phyloP scores from a whole-genome alignment of 2,888 invertebrate species.

The Pteria penguin region DNA sequence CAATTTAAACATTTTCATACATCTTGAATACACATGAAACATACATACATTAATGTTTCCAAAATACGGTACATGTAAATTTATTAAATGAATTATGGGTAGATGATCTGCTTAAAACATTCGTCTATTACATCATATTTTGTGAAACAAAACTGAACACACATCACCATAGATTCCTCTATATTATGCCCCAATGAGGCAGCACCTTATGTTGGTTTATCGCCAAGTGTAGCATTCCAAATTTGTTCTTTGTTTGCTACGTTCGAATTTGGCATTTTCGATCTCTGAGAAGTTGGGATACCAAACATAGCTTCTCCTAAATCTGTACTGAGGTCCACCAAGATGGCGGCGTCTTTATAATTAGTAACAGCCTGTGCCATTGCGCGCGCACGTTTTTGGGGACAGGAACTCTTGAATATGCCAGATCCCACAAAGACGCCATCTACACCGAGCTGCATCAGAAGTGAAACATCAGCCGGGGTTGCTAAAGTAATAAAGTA shows the following conservation, averaged over 20 bases:
- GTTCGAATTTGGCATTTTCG: slow-evolving; percentile 4
- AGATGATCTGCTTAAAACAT: no score
- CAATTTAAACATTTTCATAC: no score
- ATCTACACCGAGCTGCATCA: slow-evolving; percentile 79
- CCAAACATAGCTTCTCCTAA: slow-evolving; percentile 76
- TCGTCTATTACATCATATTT: no score
- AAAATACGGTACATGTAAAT: no score
- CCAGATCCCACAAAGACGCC: slow-evolving; percentile 78
- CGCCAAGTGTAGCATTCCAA: slow-evolving; percentile 62
- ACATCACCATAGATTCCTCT: no score
- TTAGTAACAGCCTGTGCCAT: slow-evolving; percentile 78
- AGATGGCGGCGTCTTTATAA: slow-evolving; percentile 71
- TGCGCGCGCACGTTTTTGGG: slow-evolving; percentile 70
- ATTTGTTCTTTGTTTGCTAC: slow-evolving; percentile 50
- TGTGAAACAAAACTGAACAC: no score
- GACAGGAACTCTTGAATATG: slow-evolving; percentile 76
- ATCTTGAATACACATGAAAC: no score
- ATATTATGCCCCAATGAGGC: no score
- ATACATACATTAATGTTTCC: no score
- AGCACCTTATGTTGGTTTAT: no score
- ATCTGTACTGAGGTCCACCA: slow-evolving; percentile 72
- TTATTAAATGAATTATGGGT: no score
- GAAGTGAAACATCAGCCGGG: slow-evolving; percentile 76
- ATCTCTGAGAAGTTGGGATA: slow-evolving; percentile 48
- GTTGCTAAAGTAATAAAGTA: slow-evolving; percentile 74